phyloP scores from a whole-genome alignment of 2,113 vertebrate species.

The Macheiramphus alcinus region DNA sequence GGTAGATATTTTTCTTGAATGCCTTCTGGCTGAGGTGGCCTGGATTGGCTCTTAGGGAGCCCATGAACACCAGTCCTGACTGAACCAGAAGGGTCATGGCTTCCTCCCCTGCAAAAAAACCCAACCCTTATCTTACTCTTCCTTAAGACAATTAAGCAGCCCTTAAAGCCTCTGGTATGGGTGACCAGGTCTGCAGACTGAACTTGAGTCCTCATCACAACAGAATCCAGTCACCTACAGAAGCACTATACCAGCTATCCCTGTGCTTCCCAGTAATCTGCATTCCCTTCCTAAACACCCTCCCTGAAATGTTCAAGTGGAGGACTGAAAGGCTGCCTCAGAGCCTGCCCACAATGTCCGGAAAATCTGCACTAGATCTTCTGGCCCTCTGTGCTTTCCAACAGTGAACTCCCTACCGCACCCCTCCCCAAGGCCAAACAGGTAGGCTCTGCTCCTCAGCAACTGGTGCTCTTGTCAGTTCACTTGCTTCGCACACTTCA shows the following conservation, averaged over 20 bases:
- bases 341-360: neutral
- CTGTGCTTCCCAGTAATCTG: neutral
- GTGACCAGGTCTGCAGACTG: neutral
- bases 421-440: neutral
- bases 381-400: neutral
- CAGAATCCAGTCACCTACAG: neutral
- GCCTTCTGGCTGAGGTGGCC: slow-evolving; percentile 15
- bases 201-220: neutral
- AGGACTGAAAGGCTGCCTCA: neutral
- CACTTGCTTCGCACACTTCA: neutral
- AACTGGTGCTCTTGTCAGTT: neutral
- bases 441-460: neutral
- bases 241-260: neutral
- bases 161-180: neutral
- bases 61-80: slow-evolving; percentile 13
- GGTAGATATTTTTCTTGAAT: neutral
- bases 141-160: neutral
- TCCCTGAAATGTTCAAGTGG: neutral
- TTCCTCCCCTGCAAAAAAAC: neutral
- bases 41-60: slow-evolving; percentile 8
- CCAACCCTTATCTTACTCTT: neutral
- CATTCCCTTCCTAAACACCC: neutral
- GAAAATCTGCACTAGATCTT: neutral
- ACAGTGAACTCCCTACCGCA: neutral
- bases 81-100: neutral